Percentiles rank a stretch among this genome's conserved stretches.
These are phyloP conservation scores for Numenius phaeopus DNA, from an alignment of 2,797 vertebrate species.

Conservation along the genomic window DNA sequence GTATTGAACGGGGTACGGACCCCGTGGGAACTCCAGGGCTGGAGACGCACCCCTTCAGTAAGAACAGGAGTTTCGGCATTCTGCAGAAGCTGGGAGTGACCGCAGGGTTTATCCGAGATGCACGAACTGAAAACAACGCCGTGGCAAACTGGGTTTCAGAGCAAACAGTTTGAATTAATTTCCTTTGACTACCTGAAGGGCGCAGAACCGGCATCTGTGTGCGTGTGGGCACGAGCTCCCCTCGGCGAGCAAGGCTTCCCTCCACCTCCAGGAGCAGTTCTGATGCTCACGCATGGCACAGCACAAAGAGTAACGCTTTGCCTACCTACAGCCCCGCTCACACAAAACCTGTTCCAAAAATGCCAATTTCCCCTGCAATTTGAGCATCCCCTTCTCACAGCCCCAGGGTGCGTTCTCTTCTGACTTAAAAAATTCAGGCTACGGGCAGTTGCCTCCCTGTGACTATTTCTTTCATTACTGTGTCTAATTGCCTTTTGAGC, in stretches of 20 bases:
- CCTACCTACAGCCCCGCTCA: not conserved
- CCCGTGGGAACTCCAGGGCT: not conserved
- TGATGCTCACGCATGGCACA: not conserved
- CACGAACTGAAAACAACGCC: not conserved
- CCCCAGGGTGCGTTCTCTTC: not conserved
- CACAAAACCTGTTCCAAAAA: not conserved
- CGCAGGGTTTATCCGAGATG: not conserved
- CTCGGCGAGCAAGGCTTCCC: not conserved
- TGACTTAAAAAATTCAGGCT: not conserved
- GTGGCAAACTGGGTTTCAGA: not conserved
- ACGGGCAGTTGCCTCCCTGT: not conserved
- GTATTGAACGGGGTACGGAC: not conserved
- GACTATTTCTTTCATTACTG: not conserved
- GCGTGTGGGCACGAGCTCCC: accelerated
- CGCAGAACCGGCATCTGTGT: not conserved
- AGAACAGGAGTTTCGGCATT: not conserved
- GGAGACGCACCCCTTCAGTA: not conserved
- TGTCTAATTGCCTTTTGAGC: not conserved
- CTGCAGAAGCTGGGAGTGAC: not conserved
- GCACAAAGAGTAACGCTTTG: not conserved
- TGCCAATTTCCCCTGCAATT: not conserved
- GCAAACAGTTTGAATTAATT: not conserved
- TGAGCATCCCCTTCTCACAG: not conserved
- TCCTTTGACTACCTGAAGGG: not conserved
- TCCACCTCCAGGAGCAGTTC: not conserved